phyloP scores from a whole-genome alignment of 2,888 invertebrate species.

The Drosophila tanythrix region DNA sequence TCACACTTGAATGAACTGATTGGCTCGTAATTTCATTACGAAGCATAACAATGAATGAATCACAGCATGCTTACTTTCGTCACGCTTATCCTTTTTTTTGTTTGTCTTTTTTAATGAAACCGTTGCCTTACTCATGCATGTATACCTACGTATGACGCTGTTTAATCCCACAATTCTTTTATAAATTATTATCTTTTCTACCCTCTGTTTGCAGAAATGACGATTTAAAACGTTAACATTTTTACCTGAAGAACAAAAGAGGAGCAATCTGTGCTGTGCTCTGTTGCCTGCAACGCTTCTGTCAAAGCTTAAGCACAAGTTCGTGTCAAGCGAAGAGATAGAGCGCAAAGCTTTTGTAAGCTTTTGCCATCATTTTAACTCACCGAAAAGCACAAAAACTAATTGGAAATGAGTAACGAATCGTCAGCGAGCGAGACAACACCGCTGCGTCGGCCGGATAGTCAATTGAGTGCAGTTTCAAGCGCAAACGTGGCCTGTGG shows the following conservation, averaged over 20 bases:
- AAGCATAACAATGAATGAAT: slow-evolving; percentile 36
- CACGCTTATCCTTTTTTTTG: slow-evolving; percentile 28
- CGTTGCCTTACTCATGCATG: slow-evolving; percentile 54
- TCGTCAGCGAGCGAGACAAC: slow-evolving; percentile 84
- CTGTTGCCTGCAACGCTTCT: slow-evolving; percentile 15
- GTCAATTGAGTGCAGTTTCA: slow-evolving; percentile 54
- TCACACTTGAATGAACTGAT: slow-evolving; percentile 10
- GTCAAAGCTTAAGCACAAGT: slow-evolving; percentile 56
- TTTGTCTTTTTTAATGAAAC: slow-evolving; percentile 41
- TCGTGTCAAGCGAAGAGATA: slow-evolving; percentile 58
- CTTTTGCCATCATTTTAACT: slow-evolving; percentile 34
- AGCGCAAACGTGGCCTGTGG: slow-evolving; percentile 58
- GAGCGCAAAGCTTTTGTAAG: slow-evolving; percentile 39
- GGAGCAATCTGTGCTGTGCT: slow-evolving; percentile 11
- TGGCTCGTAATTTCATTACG: slow-evolving; percentile 6
- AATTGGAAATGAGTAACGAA: slow-evolving; percentile 84
- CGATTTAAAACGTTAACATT: slow-evolving; percentile 20
- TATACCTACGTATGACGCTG: background rate
- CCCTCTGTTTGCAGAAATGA: slow-evolving; percentile 23
- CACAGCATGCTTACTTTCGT: slow-evolving; percentile 33
- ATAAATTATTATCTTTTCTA: slow-evolving; percentile 20
- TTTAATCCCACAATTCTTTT: slow-evolving; percentile 18
- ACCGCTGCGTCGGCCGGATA: slow-evolving; percentile 83
- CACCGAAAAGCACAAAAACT: slow-evolving; percentile 32
- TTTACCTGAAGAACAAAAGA: slow-evolving; percentile 34